These are phyloP conservation scores for Rhinophrynus dorsalis DNA, from an alignment of 2,797 vertebrate genomes.

Conservation along the genomic window DNA sequence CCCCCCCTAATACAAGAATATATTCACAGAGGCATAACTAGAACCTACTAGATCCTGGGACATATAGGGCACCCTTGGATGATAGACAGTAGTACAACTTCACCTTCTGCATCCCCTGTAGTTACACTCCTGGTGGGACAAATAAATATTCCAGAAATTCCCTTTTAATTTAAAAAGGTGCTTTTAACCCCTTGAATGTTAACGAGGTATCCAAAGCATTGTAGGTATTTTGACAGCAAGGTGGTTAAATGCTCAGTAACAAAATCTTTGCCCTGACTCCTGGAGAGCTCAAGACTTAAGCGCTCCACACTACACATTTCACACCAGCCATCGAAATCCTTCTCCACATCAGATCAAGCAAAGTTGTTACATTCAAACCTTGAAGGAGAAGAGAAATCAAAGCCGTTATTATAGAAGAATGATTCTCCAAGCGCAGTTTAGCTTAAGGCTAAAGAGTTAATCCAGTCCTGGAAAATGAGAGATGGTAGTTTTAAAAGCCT, in stretches of 20 bases:
- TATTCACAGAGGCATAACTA: no score
- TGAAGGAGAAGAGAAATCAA: constrained; percentile 78
- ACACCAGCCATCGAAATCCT: constrained; percentile 41
- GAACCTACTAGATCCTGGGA: no score
- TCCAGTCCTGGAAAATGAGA: constrained; percentile 95
- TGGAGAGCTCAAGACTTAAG: constrained; percentile 9
- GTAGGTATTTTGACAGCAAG: no score
- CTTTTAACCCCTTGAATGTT: no score
- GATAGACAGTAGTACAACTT: no score
- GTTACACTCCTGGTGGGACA: no score
- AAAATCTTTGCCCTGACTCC: constrained; percentile 28
- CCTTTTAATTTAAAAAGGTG: no score
- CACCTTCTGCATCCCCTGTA: no score
- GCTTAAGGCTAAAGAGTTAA: constrained; percentile 91
- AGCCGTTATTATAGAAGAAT: constrained; percentile 90
- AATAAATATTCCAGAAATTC: no score
- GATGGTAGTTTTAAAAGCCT: constrained; percentile 94
- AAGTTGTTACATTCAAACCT: constrained; percentile 49
- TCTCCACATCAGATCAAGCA: constrained; percentile 46
- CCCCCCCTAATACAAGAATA: no score
- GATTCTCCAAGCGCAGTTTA: constrained; percentile 85
- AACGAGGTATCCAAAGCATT: no score
- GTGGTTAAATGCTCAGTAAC: constrained; percentile 23
- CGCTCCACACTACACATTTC: constrained; percentile 32
- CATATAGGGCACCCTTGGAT: no score